Evolutionary conservation across 1,140 invertebrate species (phyloP).

Genomic region (Helicoverpa armigera): DNA sequence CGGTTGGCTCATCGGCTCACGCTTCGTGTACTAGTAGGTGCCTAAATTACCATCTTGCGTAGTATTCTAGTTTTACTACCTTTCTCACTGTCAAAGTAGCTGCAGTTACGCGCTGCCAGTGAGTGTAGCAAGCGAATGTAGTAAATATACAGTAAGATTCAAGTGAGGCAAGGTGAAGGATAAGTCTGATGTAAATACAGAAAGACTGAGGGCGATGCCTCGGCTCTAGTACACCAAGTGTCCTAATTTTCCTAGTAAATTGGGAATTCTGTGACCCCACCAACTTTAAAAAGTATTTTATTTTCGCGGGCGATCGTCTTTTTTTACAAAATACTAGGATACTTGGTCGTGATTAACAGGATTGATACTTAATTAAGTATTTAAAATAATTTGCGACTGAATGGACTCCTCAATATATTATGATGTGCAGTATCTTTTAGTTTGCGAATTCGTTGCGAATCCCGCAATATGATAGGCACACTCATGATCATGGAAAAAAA

Average conservation of each 20-base stretch:
- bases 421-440: background rate
- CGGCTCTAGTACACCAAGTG: no score
- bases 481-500: constrained; percentile 4
- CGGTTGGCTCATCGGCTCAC: no score
- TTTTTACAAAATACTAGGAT: background rate
- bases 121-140: constrained; percentile 2
- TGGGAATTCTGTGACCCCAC: no score
- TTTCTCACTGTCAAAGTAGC: background rate
- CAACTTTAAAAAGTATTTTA: no score
- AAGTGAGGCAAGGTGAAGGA: constrained; percentile 30
- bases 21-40: no score
- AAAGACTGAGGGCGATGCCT: background rate
- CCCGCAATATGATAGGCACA: background rate
- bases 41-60: background rate
- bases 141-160: background rate
- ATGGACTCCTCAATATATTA: background rate
- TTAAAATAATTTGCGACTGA: background rate
- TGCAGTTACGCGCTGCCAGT: background rate
- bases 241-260: no score
- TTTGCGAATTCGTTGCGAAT: constrained; percentile 10
- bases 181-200: constrained; percentile 3
- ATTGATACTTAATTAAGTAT: constrained; percentile 1
- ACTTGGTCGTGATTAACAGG: constrained; percentile 16
- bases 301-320: background rate
- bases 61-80: background rate